These are phyloP conservation scores for Drosophila pullipes DNA, from an alignment of 2,888 invertebrate genomes.

Conservation along the genomic window DNA sequence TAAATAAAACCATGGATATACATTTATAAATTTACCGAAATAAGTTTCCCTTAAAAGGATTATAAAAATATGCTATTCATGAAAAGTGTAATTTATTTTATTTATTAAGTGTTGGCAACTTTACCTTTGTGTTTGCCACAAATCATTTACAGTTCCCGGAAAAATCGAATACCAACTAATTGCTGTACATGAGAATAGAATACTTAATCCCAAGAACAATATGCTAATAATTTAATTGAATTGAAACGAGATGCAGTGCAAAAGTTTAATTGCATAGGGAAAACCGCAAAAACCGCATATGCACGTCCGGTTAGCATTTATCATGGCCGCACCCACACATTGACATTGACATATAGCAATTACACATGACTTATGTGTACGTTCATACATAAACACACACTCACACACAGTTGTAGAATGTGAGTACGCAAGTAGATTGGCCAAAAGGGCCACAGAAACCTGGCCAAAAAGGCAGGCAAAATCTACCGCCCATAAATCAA, in stretches of 20 bases:
- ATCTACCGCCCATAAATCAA: slow-evolving; percentile 63
- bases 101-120: slow-evolving; percentile 8
- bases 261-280: slow-evolving; percentile 29
- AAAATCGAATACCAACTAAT: background rate
- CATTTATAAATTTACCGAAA: background rate
- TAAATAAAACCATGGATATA: background rate
- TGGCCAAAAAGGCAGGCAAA: slow-evolving; percentile 19
- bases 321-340: slow-evolving; percentile 40
- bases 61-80: background rate
- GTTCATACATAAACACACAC: background rate
- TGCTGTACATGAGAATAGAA: background rate
- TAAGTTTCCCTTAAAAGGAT: background rate
- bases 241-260: slow-evolving; percentile 24
- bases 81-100: background rate
- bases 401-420: background rate
- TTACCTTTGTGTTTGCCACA: background rate
- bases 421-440: slow-evolving; percentile 19
- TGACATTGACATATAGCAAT: slow-evolving; percentile 79
- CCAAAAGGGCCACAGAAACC: slow-evolving; percentile 11
- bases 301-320: slow-evolving; percentile 41
- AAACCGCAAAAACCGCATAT: slow-evolving; percentile 28
- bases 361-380: slow-evolving; percentile 65
- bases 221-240: slow-evolving; percentile 19
- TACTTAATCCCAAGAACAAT: slow-evolving; percentile 23
- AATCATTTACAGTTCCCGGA: slow-evolving; percentile 5